phyloP scores from a whole-genome alignment of 1,140 invertebrate species.

The Conus betulinus region DNA sequence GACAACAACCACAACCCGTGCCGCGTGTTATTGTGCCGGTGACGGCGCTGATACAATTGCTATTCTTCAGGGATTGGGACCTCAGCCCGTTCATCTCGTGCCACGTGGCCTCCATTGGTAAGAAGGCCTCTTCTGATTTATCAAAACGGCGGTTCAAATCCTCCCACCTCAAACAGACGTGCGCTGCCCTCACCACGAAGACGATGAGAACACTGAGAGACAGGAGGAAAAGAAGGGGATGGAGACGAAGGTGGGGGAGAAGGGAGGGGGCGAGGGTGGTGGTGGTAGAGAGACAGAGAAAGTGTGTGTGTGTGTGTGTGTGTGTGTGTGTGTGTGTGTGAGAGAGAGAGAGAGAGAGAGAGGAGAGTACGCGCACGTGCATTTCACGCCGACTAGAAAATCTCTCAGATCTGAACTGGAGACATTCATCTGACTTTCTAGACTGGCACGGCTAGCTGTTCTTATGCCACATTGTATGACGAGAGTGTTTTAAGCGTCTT shows the following conservation, averaged over 20 bases:
- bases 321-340: neutral
- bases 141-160: neutral
- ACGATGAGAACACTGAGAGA: neutral
- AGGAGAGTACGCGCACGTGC: neutral
- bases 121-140: neutral
- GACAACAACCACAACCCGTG: slow-evolving; percentile 28
- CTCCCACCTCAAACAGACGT: too few relatives aligned
- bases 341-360: neutral
- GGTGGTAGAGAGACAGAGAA: neutral
- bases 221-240: neutral
- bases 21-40: slow-evolving; percentile 9
- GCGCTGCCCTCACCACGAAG: neutral
- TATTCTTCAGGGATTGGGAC: neutral
- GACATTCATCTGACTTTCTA: too few relatives aligned
- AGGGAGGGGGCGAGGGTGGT: neutral
- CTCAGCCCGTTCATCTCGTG: neutral
- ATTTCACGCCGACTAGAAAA: too few relatives aligned
- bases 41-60: neutral
- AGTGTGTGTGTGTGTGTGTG: slow-evolving; percentile 9
- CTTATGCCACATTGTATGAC: too few relatives aligned
- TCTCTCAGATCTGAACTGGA: too few relatives aligned
- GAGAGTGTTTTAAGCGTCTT: too few relatives aligned
- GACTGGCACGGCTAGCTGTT: too few relatives aligned
- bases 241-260: neutral
- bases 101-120: neutral